Percentiles rank a stretch among this genome's conserved stretches.
phyloP scores from a whole-genome alignment of 2,888 invertebrate genomes.

The Cerceris rybyensis region DNA sequence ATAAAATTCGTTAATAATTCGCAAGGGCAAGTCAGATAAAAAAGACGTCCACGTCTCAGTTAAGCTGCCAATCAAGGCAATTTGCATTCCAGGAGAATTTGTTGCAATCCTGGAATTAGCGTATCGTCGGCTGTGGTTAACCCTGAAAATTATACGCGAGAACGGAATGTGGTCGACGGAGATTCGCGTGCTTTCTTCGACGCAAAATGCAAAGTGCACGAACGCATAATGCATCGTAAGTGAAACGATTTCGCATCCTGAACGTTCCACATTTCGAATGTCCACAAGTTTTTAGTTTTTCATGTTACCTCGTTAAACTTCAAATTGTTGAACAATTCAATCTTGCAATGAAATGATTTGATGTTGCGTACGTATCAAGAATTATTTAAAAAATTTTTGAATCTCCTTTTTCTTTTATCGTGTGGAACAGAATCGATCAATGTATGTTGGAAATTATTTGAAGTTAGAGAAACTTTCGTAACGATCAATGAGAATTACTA shows the following conservation, averaged over 20 bases:
- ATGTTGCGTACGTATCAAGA: too few species aligned
- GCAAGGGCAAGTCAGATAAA: not conserved
- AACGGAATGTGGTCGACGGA: constrained; percentile 60
- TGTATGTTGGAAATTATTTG: too few species aligned
- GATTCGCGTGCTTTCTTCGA: constrained; percentile 38
- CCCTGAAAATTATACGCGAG: constrained; percentile 64
- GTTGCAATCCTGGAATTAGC: constrained; percentile 54
- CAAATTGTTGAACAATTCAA: too few species aligned
- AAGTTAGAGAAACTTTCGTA: too few species aligned
- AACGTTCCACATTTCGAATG: constrained; percentile 9
- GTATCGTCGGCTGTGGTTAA: constrained; percentile 62
- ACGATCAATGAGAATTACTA: too few species aligned
- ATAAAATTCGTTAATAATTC: constrained; percentile 2
- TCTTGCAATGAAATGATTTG: too few species aligned
- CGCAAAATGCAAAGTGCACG: constrained; percentile 6
- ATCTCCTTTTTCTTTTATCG: too few species aligned
- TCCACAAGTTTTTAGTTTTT: not conserved
- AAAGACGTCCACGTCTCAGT: constrained; percentile 39
- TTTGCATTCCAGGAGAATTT: constrained; percentile 61
- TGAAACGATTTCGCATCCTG: constrained; percentile 46
- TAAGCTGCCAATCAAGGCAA: constrained; percentile 56
- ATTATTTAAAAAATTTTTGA: too few species aligned
- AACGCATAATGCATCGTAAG: constrained; percentile 38
- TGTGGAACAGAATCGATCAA: too few species aligned
- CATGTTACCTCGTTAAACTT: not conserved